Base-by-base conservation (phyloP, 2,113 vertebrate genomes). In the Myrmecobius fasciatus region DNA sequence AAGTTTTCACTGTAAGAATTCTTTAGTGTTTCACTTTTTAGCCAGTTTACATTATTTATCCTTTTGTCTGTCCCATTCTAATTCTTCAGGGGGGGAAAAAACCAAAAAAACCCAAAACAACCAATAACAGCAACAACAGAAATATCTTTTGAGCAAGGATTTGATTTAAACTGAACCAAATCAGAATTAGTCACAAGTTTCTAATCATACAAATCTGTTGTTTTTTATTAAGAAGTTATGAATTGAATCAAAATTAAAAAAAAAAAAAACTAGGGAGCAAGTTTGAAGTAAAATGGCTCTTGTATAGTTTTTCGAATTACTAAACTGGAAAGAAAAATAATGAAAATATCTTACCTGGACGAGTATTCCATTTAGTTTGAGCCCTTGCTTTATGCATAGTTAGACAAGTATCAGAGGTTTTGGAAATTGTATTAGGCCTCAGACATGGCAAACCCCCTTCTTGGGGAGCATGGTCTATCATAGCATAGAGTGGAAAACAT, bases 251-350 rank as follows among this genome's bases (percentile, higher is more conserved):
- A 83, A 83, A 43, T 83, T 67, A 26, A 54, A 26, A 54, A 93
- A 24, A 92, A 75, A 93, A 88, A 94, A 96, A 94, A 89, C 95
- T 94, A 90, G 17, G 9, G 36, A 95, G 26, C n/a, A 90, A 7
- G 8, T 97, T 51, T 95, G 60, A 95, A 89, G 48, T 96, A n/a
- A 60, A 95, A 94, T 93, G 95, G 91, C 89, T 31, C 24, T 92
- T 0, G 36, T 48, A 24, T 94, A 8, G 90, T 94, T 96, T 93
- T 24, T 90, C 93, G 47, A 92, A 53, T 22, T 91, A 8, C 83
- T 95, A 36, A 83, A 88, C 95, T 89, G 89, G 11, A 95, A 48
- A 43, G 94, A 95, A 96, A 46, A 24, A 96, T 90, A 25, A 75
- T 94, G 10, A 89, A 88, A 93, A 83, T 92, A 89, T 51, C 96